These are phyloP conservation scores for Amphiduros pacificus DNA, from an alignment of 2,888 invertebrate species.

Conservation along the genomic window DNA sequence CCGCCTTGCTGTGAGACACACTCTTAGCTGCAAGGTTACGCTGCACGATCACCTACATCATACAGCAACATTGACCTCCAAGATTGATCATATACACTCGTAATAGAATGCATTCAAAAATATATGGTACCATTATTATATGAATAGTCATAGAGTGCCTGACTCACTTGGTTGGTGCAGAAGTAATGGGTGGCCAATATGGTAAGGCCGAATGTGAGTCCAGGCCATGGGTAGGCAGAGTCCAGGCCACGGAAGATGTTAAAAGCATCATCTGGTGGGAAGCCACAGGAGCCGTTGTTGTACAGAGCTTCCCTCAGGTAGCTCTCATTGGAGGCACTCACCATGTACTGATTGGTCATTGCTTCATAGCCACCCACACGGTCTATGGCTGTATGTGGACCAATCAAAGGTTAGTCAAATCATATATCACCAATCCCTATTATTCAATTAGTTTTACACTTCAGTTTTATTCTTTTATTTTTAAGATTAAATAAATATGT, in stretches of 20 bases:
- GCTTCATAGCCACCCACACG: conserved; percentile 62
- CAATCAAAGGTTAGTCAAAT: too few relatives aligned
- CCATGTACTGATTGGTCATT: conserved; percentile 56
- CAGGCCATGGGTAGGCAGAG: conserved; percentile 33
- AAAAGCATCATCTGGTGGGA: conserved; percentile 30
- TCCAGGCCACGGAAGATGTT: conserved; percentile 30
- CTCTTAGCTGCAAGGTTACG: conserved; percentile 63
- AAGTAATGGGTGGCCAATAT: conserved; percentile 29
- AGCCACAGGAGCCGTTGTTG: conserved; percentile 27
- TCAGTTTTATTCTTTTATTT: background rate
- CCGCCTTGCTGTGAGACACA: conserved; percentile 62
- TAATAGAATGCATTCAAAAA: too few relatives aligned
- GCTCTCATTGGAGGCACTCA: conserved; percentile 55
- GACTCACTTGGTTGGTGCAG: conserved; percentile 30
- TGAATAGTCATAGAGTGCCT: too few relatives aligned
- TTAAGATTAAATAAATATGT: background rate
- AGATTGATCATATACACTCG: too few relatives aligned
- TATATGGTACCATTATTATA: too few relatives aligned
- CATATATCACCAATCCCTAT: background rate
- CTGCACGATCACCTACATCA: conserved; percentile 64
- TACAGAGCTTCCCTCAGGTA: conserved; percentile 19
- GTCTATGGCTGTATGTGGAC: conserved; percentile 34
- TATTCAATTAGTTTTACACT: background rate
- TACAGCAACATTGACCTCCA: too few relatives aligned
- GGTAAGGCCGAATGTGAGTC: conserved; percentile 30